Conservation (phyloP, 2,797 vertebrate species). For the Podarcis lilfordi region DNA sequence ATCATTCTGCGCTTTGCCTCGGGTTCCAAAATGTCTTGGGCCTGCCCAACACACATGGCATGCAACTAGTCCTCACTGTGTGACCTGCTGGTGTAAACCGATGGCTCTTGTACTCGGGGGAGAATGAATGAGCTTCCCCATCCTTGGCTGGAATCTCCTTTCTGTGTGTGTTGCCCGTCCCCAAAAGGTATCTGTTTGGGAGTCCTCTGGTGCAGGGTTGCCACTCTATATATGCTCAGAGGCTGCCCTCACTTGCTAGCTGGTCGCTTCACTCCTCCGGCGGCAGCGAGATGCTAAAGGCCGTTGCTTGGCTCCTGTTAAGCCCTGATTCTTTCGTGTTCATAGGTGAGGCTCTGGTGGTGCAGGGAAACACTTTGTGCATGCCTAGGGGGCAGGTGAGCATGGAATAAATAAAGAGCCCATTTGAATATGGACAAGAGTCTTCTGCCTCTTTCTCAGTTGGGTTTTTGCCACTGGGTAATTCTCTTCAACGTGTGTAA, state of each 20-base stretch:
- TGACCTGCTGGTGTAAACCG: neutral
- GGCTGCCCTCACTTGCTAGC: too few relatives aligned
- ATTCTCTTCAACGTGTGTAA: neutral
- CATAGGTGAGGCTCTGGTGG: too few relatives aligned
- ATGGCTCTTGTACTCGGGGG: neutral
- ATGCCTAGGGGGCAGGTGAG: too few relatives aligned
- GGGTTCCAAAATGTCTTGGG: too few relatives aligned
- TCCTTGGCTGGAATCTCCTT: rapidly evolving
- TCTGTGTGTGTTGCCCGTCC: too few relatives aligned
- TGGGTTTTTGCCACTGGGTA: neutral
- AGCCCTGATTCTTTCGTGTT: neutral
- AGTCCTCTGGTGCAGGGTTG: neutral
- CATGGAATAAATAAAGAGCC: neutral
- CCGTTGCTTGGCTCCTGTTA: too few relatives aligned
- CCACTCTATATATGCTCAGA: neutral
- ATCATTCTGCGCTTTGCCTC: too few relatives aligned
- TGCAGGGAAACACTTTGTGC: neutral
- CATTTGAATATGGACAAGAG: neutral
- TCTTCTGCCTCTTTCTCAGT: too few relatives aligned
- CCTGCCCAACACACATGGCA: neutral
- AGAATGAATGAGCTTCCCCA: too few relatives aligned
- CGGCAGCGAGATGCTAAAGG: too few relatives aligned
- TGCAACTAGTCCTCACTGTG: neutral
- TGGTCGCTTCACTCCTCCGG: too few relatives aligned
- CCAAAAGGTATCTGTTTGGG: too few relatives aligned